Evolutionary conservation across 1,140 invertebrate genomes (phyloP), one percentile per base, ranked within the genome.

Genomic region (Drosophila subobscura): DNA sequence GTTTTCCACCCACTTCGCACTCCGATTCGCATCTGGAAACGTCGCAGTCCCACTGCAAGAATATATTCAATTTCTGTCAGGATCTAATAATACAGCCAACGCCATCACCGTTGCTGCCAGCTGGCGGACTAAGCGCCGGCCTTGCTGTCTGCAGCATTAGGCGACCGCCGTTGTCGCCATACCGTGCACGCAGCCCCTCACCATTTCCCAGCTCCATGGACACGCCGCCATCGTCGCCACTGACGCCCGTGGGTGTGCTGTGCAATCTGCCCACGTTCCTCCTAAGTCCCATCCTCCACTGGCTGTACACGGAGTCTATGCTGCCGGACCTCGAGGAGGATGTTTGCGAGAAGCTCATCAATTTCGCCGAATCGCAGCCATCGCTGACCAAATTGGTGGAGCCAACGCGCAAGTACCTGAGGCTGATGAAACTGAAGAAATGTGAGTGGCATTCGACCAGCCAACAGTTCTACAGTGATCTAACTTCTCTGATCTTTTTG

Each of bases 251-350:
- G 3, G 88, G 78, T 1, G 84, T 91, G 3, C 70, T 91, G 0
- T 85, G 81, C 27, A 89, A 90, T 37, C 70, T 95, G 33, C 92
- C 93, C 5, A 93, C 94, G 55, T 93, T 94, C 76, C 93, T 94
- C 14, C 72, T 95, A 7, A 92, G 92, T 20, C 93, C 93, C 10
- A 92, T 94, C 46, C 90, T 95, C 8, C 92, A 95, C 86, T 95
- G 93, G 88, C 80, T 95, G 7, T 95, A 95, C 76, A 92, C 93
- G n/a, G 94, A 95, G 77, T 94, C 94, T 70, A 88, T 95, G 72
- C 54, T 90, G 23, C 94, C 94, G 8, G 89, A 91, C 61, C 83
- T 95, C 47, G 91, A 92, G 20, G 93, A 94, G 76, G 91, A 92
- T 37, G 93, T 93, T 4, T 94, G 93, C 23, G 92, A 92, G 58